These are phyloP conservation scores for Tipula lateralis DNA, from an alignment of 2,888 invertebrate species.

Conservation along the genomic window DNA sequence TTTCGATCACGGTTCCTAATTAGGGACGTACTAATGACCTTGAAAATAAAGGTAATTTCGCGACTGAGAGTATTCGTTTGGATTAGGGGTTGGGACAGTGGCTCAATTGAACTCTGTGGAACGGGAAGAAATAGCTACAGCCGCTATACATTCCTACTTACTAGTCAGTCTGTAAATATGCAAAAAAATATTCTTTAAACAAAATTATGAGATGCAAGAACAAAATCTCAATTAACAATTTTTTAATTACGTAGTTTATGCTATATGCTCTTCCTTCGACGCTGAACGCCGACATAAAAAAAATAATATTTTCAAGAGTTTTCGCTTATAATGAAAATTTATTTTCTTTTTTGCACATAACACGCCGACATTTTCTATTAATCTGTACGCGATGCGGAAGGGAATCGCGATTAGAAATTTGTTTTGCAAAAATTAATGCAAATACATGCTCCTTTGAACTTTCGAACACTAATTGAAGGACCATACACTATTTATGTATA, in stretches of 20 bases:
- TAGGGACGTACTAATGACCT: too few species aligned
- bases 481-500: not conserved
- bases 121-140: too few species aligned
- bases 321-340: not conserved
- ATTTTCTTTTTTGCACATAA: not conserved
- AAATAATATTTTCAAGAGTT: not conserved
- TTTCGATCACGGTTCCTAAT: too few species aligned
- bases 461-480: not conserved
- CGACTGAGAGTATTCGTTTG: too few species aligned
- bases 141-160: too few species aligned
- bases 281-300: not conserved
- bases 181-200: not conserved
- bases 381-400: not conserved
- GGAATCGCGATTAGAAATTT: not conserved
- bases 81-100: too few species aligned
- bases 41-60: too few species aligned
- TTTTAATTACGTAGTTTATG: slow-evolving; percentile 26
- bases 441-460: not conserved
- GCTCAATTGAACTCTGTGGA: too few species aligned
- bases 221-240: slow-evolving; percentile 28
- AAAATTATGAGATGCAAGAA: not conserved
- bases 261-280: not conserved
- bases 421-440: not conserved
- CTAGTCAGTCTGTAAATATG: not conserved
- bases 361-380: not conserved